phyloP scores from a whole-genome alignment of 37 sponge, comb jelly and placozoan genomes.

The Eunapius fragilis region DNA sequence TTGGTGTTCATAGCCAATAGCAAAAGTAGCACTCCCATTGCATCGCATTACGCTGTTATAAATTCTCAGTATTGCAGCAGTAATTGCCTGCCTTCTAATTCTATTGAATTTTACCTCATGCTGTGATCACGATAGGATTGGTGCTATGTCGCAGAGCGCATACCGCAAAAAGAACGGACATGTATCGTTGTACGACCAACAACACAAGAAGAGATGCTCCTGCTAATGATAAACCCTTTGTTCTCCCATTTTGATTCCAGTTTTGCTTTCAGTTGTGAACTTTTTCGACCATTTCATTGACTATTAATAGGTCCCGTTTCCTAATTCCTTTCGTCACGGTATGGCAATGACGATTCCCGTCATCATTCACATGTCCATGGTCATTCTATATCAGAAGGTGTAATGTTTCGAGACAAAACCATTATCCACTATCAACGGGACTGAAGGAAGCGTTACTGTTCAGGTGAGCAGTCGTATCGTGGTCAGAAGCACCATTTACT shows the following conservation, averaged over 20 bases:
- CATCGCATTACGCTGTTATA: background rate
- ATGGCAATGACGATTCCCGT: background rate
- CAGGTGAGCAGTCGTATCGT: background rate
- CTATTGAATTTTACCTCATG: background rate
- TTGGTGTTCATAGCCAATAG: background rate
- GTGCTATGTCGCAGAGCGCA: background rate
- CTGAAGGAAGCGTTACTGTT: background rate
- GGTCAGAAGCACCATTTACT: background rate
- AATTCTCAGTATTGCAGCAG: background rate
- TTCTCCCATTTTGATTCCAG: background rate
- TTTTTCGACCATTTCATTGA: background rate
- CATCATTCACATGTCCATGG: background rate
- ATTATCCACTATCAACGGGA: background rate
- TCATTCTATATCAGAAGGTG: background rate
- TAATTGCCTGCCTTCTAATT: background rate
- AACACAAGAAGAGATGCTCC: background rate
- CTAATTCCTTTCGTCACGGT: background rate
- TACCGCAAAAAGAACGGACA: background rate
- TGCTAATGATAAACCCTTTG: background rate
- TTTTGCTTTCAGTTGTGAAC: background rate
- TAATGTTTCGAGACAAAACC: background rate
- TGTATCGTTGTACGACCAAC: background rate
- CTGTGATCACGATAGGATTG: background rate
- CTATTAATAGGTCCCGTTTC: background rate
- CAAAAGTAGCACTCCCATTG: background rate